Conservation (phyloP, 2,888 invertebrate species). For the Yponomeuta malinellus region DNA sequence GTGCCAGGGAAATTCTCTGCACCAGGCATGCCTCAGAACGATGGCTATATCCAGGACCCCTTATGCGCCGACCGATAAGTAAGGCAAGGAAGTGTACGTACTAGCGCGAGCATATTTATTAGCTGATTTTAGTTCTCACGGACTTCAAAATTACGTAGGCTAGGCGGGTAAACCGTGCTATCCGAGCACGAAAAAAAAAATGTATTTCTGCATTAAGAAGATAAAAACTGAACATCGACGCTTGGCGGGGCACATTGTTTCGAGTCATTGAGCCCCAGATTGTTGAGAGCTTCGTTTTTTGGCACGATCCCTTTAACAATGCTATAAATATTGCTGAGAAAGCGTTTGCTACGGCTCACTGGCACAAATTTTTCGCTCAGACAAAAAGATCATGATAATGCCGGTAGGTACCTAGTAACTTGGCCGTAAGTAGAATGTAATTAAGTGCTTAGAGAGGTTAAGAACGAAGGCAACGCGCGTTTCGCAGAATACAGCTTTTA, state of each 20-base stretch:
- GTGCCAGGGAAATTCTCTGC: too few relatives aligned
- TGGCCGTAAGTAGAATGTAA: too few relatives aligned
- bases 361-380: background rate
- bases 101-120: too few relatives aligned
- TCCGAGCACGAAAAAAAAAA: background rate
- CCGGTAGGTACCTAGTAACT: too few relatives aligned
- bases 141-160: too few relatives aligned
- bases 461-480: constrained; percentile 19
- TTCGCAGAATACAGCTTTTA: constrained; percentile 16
- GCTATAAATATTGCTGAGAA: constrained; percentile 1
- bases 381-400: background rate
- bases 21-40: too few relatives aligned
- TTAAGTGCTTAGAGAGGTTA: too few relatives aligned
- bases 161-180: too few relatives aligned
- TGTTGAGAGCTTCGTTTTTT: background rate
- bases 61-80: too few relatives aligned
- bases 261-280: background rate
- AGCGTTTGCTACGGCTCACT: background rate
- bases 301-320: background rate
- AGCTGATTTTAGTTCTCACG: too few relatives aligned
- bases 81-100: too few relatives aligned
- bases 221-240: background rate
- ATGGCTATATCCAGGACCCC: too few relatives aligned
- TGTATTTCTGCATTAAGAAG: background rate
- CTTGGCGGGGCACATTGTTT: background rate